Conservation (phyloP, 2,113 vertebrate genomes). For the Oostethus manadensis region DNA sequence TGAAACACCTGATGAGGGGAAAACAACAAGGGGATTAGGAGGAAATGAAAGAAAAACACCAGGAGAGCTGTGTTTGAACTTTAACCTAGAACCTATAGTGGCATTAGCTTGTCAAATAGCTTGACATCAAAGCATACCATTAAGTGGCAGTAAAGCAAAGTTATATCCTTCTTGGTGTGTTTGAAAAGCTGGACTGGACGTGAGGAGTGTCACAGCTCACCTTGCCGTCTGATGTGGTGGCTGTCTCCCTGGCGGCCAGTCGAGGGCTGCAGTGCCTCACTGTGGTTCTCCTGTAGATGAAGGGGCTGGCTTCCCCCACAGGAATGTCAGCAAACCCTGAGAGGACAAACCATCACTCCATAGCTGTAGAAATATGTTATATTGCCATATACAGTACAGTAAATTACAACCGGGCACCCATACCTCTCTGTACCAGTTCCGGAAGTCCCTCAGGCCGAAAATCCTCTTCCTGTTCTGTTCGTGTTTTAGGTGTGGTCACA, state of each 20-base stretch:
- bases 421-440: conserved; percentile 81
- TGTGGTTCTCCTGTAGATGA: conserved; percentile 73
- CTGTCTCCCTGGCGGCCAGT: conserved; percentile 49
- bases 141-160: too few species aligned
- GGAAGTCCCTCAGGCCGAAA: conserved; percentile 79
- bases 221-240: conserved; percentile 31
- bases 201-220: conserved; percentile 14
- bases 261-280: conserved; percentile 71
- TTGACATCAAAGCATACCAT: too few species aligned
- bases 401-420: background rate
- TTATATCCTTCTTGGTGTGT: background rate
- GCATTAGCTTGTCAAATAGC: background rate
- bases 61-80: background rate
- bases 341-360: background rate
- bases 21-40: background rate
- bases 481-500: conserved; percentile 35
- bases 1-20: conserved; percentile 34
- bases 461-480: conserved; percentile 25
- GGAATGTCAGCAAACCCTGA: conserved; percentile 83
- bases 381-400: background rate
- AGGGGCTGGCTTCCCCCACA: conserved; percentile 74
- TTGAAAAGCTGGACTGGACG: background rate
- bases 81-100: conserved; percentile 19
- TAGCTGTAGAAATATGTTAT: background rate
- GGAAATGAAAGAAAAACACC: background rate